phyloP scores from a whole-genome alignment of 2,888 invertebrate species.

The Metacarcinus magister region DNA sequence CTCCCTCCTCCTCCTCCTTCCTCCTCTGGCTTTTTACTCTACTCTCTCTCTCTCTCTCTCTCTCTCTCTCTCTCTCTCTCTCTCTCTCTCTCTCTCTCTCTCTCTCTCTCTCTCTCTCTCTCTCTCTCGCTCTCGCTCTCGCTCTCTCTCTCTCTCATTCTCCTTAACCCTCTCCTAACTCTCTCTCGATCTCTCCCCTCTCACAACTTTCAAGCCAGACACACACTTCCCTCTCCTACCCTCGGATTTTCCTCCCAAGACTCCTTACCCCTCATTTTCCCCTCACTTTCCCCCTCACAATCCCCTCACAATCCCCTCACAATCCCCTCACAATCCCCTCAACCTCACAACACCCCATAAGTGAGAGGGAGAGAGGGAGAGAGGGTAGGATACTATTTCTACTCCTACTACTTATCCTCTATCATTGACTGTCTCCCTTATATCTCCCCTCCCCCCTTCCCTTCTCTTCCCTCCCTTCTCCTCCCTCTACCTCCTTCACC shows the following conservation, averaged over 20 bases:
- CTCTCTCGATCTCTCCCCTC: not conserved
- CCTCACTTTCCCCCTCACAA: not conserved
- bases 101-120: conserved; percentile 35
- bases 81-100: conserved; percentile 45
- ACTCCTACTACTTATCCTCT: not conserved
- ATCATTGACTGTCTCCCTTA: not conserved
- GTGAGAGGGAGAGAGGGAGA: too few relatives aligned
- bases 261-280: not conserved
- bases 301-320: not conserved
- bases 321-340: not conserved
- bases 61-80: not conserved
- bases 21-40: not conserved
- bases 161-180: not conserved
- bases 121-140: not conserved
- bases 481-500: not conserved
- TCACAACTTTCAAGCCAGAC: not conserved
- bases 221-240: not conserved
- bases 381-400: not conserved
- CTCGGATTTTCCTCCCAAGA: not conserved
- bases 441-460: not conserved
- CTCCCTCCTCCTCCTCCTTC: not conserved
- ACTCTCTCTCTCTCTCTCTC: not conserved
- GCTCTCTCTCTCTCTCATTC: not conserved
- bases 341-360: not conserved
- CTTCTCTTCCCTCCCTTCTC: not conserved